phyloP scores from a whole-genome alignment of 1,140 invertebrate genomes.

The Drosophila parabipectinata region DNA sequence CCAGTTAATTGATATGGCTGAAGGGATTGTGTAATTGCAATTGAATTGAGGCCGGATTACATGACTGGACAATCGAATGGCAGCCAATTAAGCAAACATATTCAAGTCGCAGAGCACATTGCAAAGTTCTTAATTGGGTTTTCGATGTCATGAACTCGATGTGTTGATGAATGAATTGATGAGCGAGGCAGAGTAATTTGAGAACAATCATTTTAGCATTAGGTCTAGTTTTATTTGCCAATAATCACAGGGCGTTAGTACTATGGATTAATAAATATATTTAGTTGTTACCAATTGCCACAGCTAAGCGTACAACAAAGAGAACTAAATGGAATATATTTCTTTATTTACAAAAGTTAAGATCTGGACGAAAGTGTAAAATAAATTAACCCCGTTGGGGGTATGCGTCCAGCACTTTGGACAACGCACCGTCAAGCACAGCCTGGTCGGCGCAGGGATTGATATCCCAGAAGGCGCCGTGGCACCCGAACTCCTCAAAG shows the following conservation, averaged over 20 bases:
- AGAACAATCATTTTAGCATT: neutral
- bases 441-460: slow-evolving; percentile 86
- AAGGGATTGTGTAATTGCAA: slow-evolving; percentile 53
- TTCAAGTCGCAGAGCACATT: slow-evolving; percentile 14
- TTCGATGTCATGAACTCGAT: slow-evolving; percentile 4
- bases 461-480: slow-evolving; percentile 86
- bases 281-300: neutral
- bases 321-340: neutral
- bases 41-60: slow-evolving; percentile 43
- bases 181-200: neutral
- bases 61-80: slow-evolving; percentile 35
- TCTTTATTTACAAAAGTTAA: slow-evolving; percentile 33
- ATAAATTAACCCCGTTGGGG: slow-evolving; percentile 26
- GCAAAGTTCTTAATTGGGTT: slow-evolving; percentile 27
- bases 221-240: neutral
- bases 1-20: slow-evolving; percentile 32
- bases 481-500: slow-evolving; percentile 88
- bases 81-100: slow-evolving; percentile 41
- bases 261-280: too few species aligned
- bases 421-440: slow-evolving; percentile 74
- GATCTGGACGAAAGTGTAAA: slow-evolving; percentile 15
- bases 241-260: neutral
- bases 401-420: slow-evolving; percentile 20
- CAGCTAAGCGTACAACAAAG: slow-evolving; percentile 9
- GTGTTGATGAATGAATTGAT: slow-evolving; percentile 14